These are phyloP conservation scores for Oceanites oceanicus DNA, from an alignment of 2,113 vertebrate genomes.

Conservation along the genomic window DNA sequence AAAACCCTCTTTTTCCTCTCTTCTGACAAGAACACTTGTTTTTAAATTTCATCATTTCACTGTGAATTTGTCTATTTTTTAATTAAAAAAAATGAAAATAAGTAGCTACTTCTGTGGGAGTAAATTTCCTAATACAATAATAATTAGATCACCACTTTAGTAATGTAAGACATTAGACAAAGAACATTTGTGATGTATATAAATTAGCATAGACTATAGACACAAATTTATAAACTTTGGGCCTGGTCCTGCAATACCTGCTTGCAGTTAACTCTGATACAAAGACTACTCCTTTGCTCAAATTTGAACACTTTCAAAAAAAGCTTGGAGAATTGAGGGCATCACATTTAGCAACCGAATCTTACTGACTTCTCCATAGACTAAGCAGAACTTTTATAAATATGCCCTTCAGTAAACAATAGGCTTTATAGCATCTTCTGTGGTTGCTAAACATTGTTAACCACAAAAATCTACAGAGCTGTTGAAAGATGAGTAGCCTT, in stretches of 20 bases:
- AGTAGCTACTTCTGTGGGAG: background rate
- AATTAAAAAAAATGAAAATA: conserved; percentile 14
- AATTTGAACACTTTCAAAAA: background rate
- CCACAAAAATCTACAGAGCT: background rate
- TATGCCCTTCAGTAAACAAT: background rate
- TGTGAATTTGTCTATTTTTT: conserved; percentile 65
- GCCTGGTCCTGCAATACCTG: background rate
- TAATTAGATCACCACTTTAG: background rate
- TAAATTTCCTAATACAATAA: conserved; percentile 27
- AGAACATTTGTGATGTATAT: background rate
- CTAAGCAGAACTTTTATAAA: background rate
- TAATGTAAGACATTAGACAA: background rate
- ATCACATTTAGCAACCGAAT: background rate
- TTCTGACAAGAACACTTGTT: conserved; percentile 74
- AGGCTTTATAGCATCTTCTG: background rate
- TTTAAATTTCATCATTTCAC: conserved; percentile 72
- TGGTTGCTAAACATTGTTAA: background rate
- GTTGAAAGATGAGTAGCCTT: background rate
- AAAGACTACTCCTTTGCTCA: background rate
- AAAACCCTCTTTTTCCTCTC: conserved; percentile 47
- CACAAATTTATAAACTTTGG: background rate
- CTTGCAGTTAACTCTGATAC: background rate
- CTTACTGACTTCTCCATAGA: background rate
- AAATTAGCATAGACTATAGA: background rate
- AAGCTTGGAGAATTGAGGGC: background rate